Conservation (phyloP, 1,140 invertebrate species). For the Carcinoscorpius rotundicauda region DNA sequence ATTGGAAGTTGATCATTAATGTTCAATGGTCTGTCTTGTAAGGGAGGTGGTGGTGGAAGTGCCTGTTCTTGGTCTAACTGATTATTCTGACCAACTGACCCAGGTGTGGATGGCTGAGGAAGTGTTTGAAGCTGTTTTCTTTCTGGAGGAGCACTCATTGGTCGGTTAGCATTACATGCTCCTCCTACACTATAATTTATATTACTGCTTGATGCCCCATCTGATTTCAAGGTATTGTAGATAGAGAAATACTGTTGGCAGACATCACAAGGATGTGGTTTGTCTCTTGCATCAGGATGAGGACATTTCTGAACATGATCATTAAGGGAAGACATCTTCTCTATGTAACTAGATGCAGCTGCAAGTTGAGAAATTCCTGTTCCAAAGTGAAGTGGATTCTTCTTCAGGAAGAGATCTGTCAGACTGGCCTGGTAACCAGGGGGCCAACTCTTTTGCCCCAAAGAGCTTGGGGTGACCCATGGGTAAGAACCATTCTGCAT, state of each 20-base stretch:
- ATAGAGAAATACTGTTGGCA: constrained; percentile 21
- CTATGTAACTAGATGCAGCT: constrained; percentile 24
- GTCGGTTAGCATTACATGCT: constrained; percentile 9
- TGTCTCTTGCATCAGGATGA: constrained; percentile 21
- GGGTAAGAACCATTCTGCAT: constrained; percentile 24
- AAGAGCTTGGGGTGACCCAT: constrained; percentile 20
- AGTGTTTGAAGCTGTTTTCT: constrained; percentile 12
- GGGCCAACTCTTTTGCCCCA: constrained; percentile 21
- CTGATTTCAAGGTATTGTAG: constrained; percentile 14
- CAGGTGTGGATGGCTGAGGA: constrained; percentile 6
- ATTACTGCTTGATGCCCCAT: constrained; percentile 18
- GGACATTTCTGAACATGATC: constrained; percentile 20
- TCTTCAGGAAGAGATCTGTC: constrained; percentile 25
- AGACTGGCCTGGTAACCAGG: constrained; percentile 25
- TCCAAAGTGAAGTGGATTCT: constrained; percentile 21
- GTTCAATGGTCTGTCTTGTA: constrained; percentile 6
- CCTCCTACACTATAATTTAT: not conserved
- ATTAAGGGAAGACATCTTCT: constrained; percentile 23
- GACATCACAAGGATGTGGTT: constrained; percentile 22
- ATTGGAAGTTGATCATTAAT: not conserved
- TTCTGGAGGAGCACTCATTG: constrained; percentile 17
- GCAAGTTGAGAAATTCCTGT: constrained; percentile 25
- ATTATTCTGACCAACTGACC: constrained; percentile 9
- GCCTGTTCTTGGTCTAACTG: constrained; percentile 1
- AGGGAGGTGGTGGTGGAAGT: not conserved